Evolutionary conservation across 2,888 invertebrate species (phyloP), one percentile per base, ranked within the genome.

Genomic region (Galerucella calmariensis): DNA sequence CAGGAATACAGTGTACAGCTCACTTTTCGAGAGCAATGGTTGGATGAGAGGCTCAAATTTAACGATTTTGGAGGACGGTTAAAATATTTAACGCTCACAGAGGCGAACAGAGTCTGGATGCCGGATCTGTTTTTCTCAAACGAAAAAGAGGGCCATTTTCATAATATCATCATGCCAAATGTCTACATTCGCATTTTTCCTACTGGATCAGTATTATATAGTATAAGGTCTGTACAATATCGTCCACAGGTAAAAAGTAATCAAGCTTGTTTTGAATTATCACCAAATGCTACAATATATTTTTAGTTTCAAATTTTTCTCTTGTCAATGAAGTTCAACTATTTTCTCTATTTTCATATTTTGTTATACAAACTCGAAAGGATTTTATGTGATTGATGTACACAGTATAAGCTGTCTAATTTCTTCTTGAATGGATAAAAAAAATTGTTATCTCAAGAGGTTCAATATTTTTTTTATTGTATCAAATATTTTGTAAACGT

Each of bases 1-100:
- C 92, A 97, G 97, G 98, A 98, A 92, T 98, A 98, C 92, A 97
- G 97, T 86, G 97, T 97, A 84, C 98, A 98, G 90, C 90, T 98
- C 86, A 98, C 98, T 82, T 97, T 98, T 90, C 93, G 98, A 88
- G 97, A 98, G 88, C 96, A 98, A 89, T 98, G 98, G 98, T 89
- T 95, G 86, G 98, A 98, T 88, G 96, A 97, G 88, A 90, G 98
- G 83, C 91, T 97, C 79, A 93, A 93, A 87, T 97, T 96, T 88
- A 94, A 96, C 88, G 95, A 96, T 89, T 93, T 94, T 83, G 93
- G 93, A 88, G 96, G 96, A 84, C 93, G 94, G 82, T 91, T 97
- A 76, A 96, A 95, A 88, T 97, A 97, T 90, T 90, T 97, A 79
- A 97, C 97, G 73, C 90, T 97, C 85, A 96, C 97, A 72, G 97